Evolutionary conservation across 1,140 invertebrate species (phyloP).

Genomic region (Drosophila baimaii): DNA sequence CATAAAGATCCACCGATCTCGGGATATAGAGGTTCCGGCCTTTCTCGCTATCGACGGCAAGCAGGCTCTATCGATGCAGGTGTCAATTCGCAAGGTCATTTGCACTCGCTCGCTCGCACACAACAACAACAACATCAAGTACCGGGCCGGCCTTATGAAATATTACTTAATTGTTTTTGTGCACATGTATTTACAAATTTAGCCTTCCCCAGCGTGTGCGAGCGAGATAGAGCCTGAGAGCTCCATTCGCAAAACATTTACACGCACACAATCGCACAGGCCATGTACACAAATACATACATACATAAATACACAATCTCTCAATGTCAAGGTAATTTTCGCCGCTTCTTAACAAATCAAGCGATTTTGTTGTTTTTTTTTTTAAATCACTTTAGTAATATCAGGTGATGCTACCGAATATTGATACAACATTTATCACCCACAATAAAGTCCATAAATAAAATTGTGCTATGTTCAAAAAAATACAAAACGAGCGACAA

Average conservation of each 20-base stretch:
- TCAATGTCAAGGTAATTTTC: slow-evolving; percentile 77
- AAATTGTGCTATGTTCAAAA: slow-evolving; percentile 45
- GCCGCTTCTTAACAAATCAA: slow-evolving; percentile 27
- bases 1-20: slow-evolving; percentile 9
- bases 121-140: slow-evolving; percentile 19
- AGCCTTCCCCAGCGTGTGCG: slow-evolving; percentile 12
- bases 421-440: slow-evolving; percentile 48
- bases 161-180: slow-evolving; percentile 61
- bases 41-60: slow-evolving; percentile 22
- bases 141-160: slow-evolving; percentile 50
- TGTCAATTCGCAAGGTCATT: slow-evolving; percentile 50
- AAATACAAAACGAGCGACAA: slow-evolving; percentile 22
- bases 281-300: slow-evolving; percentile 15
- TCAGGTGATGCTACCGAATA: slow-evolving; percentile 35
- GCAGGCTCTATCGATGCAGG: slow-evolving; percentile 26
- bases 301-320: slow-evolving; percentile 22
- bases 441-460: slow-evolving; percentile 40
- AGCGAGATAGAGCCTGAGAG: slow-evolving; percentile 49
- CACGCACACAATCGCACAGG: slow-evolving; percentile 18
- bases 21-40: slow-evolving; percentile 21
- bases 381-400: slow-evolving; percentile 43
- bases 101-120: slow-evolving; percentile 29
- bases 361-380: slow-evolving; percentile 20
- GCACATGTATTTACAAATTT: slow-evolving; percentile 36
- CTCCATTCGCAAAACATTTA: slow-evolving; percentile 54